Evolutionary conservation across 1,140 invertebrate genomes (phyloP), one percentile per base, ranked within the genome.

Genomic region (Heliconius eleuchia): DNA sequence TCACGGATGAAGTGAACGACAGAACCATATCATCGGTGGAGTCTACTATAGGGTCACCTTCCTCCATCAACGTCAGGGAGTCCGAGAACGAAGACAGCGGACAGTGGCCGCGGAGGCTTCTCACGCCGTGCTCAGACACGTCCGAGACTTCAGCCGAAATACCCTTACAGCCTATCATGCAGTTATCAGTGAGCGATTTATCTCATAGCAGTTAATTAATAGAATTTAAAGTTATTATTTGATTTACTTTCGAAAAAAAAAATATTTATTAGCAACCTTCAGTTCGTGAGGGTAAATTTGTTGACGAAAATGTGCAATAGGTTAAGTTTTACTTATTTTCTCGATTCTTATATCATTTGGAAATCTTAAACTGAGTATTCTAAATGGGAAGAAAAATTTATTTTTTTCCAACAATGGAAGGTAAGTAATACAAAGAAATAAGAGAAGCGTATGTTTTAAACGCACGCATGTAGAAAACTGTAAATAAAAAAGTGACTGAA

Each of bases 71-170:
- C 27, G 87, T 88, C 16, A 83, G 89, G 23, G 90, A 92, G 50
- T 88, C 89, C 11, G 91, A 92, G 74, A 83, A 84, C 8, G 90
- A 91, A 8, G 90, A 91, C 42, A 84, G 88, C 6, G 82, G 82
- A 7, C 87, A 87, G 50, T 92, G 91, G 90, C 77, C 89, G 19
- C 88, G 87, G 3, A 85, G 92, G 7, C 82, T 92, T 30, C 85
- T 92, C 2, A 91, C 91, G 37, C 88, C 92, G 2, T 85, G 87
- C 74, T 92, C 91, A 0, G 92, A 94, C 75, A 86, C 87, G 0
- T 93, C 92, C 0, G 91, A 92, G 60, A 81, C 85, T 0, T 94
- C 92, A 1, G 82, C 85, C 0, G 92, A 94, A 72, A 93, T 94
- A 39, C 90, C 91, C 6, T 80, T 94, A 27, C 92, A 92, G 73